Base-by-base conservation (phyloP, 2,888 invertebrate genomes). In the Sesia apiformis region DNA sequence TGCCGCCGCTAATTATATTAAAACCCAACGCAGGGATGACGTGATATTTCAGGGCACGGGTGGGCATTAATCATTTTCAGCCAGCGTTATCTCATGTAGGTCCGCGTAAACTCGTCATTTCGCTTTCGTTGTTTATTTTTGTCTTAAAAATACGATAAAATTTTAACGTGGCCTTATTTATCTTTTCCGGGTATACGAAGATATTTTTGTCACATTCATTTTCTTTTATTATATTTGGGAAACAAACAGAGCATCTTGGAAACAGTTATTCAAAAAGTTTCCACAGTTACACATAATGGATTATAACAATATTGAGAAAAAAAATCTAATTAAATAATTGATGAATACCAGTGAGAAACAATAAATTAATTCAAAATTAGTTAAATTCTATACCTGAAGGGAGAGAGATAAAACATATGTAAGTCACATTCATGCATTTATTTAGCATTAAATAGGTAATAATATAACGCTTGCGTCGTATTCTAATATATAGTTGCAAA, bases 51-150 rank as follows among this genome's bases (percentile, higher is more conserved):
- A 64, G 72, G 74, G 78, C 74, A 76, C 72, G 78, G 77, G 75
- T 75, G 64, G 60, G 58, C 84, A 85, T 85, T 81, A 85, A 85
- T 85, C 85, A 86, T 81, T 72, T 67, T 67, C 69, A 70, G 69
- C 65, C 64, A 65, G 66, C 73, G 71, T 72, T 84, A 82, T 82
- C 83, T 83, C 72, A 62, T 69, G 63, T 70, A 70, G 73, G 72
- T 71, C 69, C 70, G 65, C 68, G 65, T 58, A 67, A 64, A 64
- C 67, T 52, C 53, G 46, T 46, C 46, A 46, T 46, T 46, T 7
- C 46, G 8, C 46, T 23, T n/a, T n/a, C 46, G 8, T 46, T 46
- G 46, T 46, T 46, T 46, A 46, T 46, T 46, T 46, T 46, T 46
- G 46, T 46, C 46, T 46, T 46, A 46, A 46, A 46, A 46, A 46